Evolutionary conservation across 2,113 vertebrate species (phyloP).

Genomic region (Kobus ellipsiprymnus): DNA sequence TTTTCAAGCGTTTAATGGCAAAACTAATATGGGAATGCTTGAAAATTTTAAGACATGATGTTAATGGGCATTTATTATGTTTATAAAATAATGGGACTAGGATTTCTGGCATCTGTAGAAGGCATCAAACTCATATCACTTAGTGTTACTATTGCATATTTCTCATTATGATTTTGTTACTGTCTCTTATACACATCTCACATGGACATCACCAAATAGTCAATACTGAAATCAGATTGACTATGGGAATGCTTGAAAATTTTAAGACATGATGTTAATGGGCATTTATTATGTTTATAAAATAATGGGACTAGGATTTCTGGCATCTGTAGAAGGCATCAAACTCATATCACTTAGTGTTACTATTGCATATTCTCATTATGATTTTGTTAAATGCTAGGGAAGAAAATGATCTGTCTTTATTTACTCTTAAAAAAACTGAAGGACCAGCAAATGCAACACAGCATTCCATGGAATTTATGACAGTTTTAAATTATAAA

Average conservation of each 20-base stretch:
- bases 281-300: not conserved
- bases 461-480: not conserved
- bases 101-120: not conserved
- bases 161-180: not conserved
- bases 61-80: not conserved
- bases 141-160: not conserved
- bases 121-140: not conserved
- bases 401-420: not conserved
- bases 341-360: not conserved
- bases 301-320: not conserved
- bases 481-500: not conserved
- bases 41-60: not conserved
- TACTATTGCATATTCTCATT: not conserved
- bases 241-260: not conserved
- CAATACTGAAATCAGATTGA: no score
- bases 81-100: not conserved
- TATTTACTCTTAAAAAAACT: not conserved
- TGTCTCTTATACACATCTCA: no score
- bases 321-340: not conserved
- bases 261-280: not conserved
- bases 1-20: not conserved
- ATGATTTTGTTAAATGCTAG: not conserved
- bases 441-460: not conserved
- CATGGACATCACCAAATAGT: no score
- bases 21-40: not conserved